Conservation (phyloP, 2,888 invertebrate species). For the Terebella lapidaria region DNA sequence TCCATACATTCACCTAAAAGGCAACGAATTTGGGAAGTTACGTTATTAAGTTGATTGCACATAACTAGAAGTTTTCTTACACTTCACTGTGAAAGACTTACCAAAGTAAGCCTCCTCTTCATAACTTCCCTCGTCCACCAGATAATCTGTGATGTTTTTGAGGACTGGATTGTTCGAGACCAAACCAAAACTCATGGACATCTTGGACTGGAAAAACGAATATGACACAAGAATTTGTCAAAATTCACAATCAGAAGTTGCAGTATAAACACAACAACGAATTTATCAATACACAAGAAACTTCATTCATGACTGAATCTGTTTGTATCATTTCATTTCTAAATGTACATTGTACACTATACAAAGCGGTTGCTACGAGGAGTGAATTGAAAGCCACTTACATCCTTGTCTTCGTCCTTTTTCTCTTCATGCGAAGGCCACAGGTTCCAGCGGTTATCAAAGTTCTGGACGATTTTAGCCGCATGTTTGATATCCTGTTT, state of each 20-base stretch:
- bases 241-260: too few species aligned
- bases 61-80: too few species aligned
- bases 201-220: background rate
- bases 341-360: too few species aligned
- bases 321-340: too few species aligned
- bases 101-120: constrained; percentile 75
- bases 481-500: constrained; percentile 86
- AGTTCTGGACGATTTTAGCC: constrained; percentile 82
- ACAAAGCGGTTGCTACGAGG: too few species aligned
- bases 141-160: constrained; percentile 92
- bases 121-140: constrained; percentile 96
- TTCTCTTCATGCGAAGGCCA: constrained; percentile 62
- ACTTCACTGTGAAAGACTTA: background rate
- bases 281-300: too few species aligned
- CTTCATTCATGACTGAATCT: too few species aligned
- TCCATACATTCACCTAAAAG: constrained; percentile 34
- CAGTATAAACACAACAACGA: too few species aligned
- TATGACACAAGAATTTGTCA: background rate
- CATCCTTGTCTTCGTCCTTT: constrained; percentile 43
- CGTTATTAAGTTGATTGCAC: too few species aligned
- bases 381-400: too few species aligned
- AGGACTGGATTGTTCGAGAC: constrained; percentile 75
- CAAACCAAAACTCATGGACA: constrained; percentile 30
- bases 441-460: constrained; percentile 77
- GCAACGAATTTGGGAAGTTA: too few species aligned